Conservation (phyloP, 2,797 vertebrate genomes). For the Merluccius polli region DNA sequence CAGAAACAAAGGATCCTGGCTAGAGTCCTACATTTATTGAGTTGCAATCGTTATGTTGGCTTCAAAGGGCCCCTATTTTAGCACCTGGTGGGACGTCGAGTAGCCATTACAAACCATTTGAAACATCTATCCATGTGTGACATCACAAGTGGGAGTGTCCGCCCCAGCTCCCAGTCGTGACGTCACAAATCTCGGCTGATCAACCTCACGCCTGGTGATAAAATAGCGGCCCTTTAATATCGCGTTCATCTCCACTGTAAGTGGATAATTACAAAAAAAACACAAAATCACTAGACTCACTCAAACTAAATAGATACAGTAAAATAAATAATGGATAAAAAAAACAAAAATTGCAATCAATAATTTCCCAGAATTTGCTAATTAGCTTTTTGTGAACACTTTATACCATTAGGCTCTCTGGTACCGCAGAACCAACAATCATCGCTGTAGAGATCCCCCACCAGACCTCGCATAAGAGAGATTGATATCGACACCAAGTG, state of each 20-base stretch:
- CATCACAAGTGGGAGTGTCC: too few species aligned
- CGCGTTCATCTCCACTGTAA: background rate
- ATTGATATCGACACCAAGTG: background rate
- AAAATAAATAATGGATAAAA: too few species aligned
- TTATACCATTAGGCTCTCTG: background rate
- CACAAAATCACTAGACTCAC: background rate
- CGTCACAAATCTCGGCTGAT: background rate
- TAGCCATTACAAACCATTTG: background rate
- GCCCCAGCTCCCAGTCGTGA: background rate
- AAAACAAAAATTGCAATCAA: too few species aligned
- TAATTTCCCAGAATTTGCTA: background rate
- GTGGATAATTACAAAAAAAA: background rate
- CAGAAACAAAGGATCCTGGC: too few species aligned
- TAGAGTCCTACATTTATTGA: too few species aligned
- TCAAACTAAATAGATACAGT: background rate
- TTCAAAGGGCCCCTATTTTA: background rate
- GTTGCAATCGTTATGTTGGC: too few species aligned
- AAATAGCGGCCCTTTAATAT: background rate
- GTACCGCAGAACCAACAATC: too few species aligned
- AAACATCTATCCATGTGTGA: too few species aligned
- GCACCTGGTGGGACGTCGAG: background rate
- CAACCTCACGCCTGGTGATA: background rate
- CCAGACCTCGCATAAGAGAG: background rate
- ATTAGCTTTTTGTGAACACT: background rate
- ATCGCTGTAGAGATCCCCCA: too few species aligned